Base-by-base conservation (phyloP, 1,140 invertebrate species). In the Diuraphis noxia region DNA sequence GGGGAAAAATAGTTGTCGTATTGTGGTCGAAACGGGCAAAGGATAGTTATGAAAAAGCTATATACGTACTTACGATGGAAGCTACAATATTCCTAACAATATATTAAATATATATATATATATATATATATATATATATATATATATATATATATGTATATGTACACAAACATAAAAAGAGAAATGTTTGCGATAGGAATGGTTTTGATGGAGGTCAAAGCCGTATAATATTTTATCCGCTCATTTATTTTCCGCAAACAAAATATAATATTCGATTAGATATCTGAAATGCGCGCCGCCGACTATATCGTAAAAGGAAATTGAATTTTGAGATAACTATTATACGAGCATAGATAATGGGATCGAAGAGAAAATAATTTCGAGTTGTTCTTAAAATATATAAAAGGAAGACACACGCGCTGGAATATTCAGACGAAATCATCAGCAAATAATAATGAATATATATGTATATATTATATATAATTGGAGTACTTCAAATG, bases 301-400 rank as follows among this genome's bases (percentile, higher is more conserved):
- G 2, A 21, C 5, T 85, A 85, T 46, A 85, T 49, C 19, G 5
- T 49, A 86, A 23, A 86, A 49, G 41, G 36, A 49, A 86, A 46
- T 49, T 41, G 81, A 84, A 85, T 46, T 40, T 85, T 8, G n/a
- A 49, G 84, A 86, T 49, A 49, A 49, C 84, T 49, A 34, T 13
- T 30, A 40, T 88, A 63, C 13, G 30, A 25, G 49, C 6, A 17
- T 25, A 87, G 85, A 88, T 63, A 40, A 87, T 41, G 23, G 19
- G 34, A 52, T 86, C 49, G 86, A 88, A 63, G 86, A 30, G 23
- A 87, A 87, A 56, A 40, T 88, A 63, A 88, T 56, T 40, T 30
- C 52, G 36, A 40, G 49, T 87, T 13, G 21, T 25, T 38, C 34
- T 23, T 40, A 17, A 63, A 17, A n/a, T n/a, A n/a, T n/a, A 72